phyloP scores from a whole-genome alignment of 2,888 invertebrate species.

The Dolichomitus sp. region DNA sequence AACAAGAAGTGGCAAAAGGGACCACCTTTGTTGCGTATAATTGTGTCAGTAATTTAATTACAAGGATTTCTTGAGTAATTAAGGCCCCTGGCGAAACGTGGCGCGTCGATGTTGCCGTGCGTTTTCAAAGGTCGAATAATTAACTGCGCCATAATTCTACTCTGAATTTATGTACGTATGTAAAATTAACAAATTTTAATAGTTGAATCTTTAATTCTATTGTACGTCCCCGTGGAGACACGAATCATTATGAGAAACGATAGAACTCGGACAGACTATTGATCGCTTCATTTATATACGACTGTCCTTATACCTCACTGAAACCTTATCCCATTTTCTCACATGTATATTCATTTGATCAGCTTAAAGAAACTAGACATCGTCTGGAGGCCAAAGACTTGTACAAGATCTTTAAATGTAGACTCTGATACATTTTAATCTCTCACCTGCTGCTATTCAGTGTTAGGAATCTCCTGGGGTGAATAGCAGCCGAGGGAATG shows the following conservation, averaged over 20 bases:
- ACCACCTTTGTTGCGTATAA: constrained; percentile 67
- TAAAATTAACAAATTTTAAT: constrained; percentile 7
- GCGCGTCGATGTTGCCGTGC: constrained; percentile 21
- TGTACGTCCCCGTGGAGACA: background rate
- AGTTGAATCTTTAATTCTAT: constrained; percentile 17
- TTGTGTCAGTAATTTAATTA: constrained; percentile 66
- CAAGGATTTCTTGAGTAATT: constrained; percentile 72
- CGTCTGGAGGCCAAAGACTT: constrained; percentile 18
- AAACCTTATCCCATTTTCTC: constrained; percentile 5
- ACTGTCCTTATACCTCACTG: background rate
- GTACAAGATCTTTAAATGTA: constrained; percentile 42
- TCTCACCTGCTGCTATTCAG: constrained; percentile 31
- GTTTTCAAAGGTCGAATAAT: constrained; percentile 11
- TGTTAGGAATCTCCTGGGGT: constrained; percentile 35
- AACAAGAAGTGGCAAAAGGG: constrained; percentile 38
- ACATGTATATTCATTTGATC: constrained; percentile 32
- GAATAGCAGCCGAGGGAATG: constrained; percentile 35
- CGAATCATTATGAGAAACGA: constrained; percentile 14
- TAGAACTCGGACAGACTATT: constrained; percentile 15
- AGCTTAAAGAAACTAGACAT: constrained; percentile 6
- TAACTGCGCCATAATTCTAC: background rate
- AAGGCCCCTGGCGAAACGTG: constrained; percentile 59
- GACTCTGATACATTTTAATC: constrained; percentile 61
- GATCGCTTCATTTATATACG: constrained; percentile 14
- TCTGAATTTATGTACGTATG: background rate